Percentiles rank a stretch among this genome's conserved stretches.
Evolutionary conservation across 2,113 vertebrate genomes (phyloP).

Genomic region (Melierax canorus): DNA sequence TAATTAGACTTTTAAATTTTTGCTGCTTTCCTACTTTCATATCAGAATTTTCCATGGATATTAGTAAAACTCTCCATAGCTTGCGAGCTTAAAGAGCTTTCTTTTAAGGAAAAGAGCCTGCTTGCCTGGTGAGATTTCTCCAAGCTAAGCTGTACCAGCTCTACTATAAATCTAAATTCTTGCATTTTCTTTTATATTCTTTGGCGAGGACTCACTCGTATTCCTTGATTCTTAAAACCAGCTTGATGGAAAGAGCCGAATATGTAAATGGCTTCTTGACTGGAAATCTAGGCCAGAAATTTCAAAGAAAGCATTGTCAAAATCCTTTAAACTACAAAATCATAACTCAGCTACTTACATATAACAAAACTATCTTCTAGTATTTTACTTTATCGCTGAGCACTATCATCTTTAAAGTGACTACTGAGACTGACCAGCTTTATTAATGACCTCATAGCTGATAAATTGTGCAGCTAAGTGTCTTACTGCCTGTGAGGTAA

Average conservation of each 20-base stretch:
- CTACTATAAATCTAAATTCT: constrained; percentile 36
- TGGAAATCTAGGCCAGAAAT: constrained; percentile 36
- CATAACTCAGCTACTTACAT: not conserved
- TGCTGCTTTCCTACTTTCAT: not conserved
- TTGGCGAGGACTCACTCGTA: not conserved
- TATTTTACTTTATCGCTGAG: constrained; percentile 33
- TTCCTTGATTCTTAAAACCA: constrained; percentile 1
- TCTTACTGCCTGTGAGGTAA: constrained; percentile 56
- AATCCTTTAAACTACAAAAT: constrained; percentile 29
- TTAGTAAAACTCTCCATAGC: not conserved
- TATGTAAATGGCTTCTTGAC: constrained; percentile 20
- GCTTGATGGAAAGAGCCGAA: not conserved
- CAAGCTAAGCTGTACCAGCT: constrained; percentile 21
- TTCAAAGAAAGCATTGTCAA: constrained; percentile 50
- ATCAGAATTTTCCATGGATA: constrained; percentile 28
- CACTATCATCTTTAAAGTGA: constrained; percentile 49
- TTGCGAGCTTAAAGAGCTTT: constrained; percentile 34
- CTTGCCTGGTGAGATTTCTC: constrained; percentile 22
- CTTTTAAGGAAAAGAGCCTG: constrained; percentile 28
- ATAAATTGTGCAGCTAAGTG: constrained; percentile 54
- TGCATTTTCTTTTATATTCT: constrained; percentile 9
- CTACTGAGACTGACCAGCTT: constrained; percentile 60
- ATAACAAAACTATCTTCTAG: constrained; percentile 54
- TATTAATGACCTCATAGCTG: constrained; percentile 60
- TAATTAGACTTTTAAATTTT: constrained; percentile 35